phyloP scores from a whole-genome alignment of 2,797 vertebrate genomes.

The Hydrolagus colliei region DNA sequence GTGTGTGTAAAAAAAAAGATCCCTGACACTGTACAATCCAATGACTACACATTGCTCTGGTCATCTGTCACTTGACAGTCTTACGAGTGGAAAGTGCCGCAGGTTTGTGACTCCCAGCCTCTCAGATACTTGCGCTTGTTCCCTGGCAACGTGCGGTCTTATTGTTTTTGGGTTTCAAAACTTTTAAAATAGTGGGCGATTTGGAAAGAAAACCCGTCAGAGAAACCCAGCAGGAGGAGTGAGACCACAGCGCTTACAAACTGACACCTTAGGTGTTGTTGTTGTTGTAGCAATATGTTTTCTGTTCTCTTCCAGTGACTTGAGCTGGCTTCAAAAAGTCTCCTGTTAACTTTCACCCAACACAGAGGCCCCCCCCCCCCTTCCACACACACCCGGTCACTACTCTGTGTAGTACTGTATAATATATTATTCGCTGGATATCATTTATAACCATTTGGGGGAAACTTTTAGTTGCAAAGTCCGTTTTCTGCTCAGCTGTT shows the following conservation, averaged over 20 bases:
- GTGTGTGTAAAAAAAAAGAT: no score
- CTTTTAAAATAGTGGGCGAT: slow-evolving; percentile 26
- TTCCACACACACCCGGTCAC: neutral
- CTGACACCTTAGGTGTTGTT: no score
- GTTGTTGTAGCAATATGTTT: neutral
- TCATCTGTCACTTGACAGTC: neutral
- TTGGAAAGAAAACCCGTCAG: neutral
- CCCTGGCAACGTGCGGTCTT: neutral
- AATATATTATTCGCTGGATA: no score
- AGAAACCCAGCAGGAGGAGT: slow-evolving; percentile 28
- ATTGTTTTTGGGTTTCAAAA: neutral
- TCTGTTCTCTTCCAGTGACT: neutral
- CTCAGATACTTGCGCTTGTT: neutral
- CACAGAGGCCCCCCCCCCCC: neutral
- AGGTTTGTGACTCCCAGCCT: neutral
- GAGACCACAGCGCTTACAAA: slow-evolving; percentile 36
- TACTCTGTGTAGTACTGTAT: no score
- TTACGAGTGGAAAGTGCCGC: neutral
- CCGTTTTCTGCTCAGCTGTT: no score
- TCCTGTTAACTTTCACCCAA: neutral
- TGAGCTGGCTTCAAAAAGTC: neutral
- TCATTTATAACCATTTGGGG: no score
- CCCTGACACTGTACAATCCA: neutral
- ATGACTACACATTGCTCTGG: neutral
- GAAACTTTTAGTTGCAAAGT: no score